phyloP scores from a whole-genome alignment of 2,797 vertebrate genomes.

The Hemibagrus guttatus region DNA sequence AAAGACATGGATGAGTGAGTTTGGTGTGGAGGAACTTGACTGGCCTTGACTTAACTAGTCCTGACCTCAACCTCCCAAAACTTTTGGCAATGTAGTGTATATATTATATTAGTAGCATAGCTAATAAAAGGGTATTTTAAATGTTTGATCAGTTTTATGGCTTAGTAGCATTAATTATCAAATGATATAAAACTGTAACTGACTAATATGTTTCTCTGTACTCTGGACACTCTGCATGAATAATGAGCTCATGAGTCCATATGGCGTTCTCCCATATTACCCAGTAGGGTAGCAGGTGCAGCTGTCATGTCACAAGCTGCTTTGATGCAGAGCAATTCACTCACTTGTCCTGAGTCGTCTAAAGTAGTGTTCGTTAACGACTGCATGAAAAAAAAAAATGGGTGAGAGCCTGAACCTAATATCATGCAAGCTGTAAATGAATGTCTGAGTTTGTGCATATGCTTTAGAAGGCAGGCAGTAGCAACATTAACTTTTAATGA shows the following conservation, averaged over 20 bases:
- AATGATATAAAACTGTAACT: background rate
- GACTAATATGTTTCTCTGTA: slow-evolving; percentile 3
- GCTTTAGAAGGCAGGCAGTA: background rate
- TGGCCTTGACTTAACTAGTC: no score
- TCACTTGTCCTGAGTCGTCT: slow-evolving; percentile 24
- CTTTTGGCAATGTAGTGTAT: no score
- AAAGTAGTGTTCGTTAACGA: slow-evolving; percentile 35
- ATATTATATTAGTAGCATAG: background rate
- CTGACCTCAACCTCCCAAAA: no score
- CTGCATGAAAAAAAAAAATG: background rate
- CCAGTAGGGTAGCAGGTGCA: slow-evolving; percentile 35
- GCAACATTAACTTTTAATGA: slow-evolving; percentile 4
- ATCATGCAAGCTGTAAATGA: background rate
- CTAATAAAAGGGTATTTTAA: background rate
- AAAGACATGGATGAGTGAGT: no score
- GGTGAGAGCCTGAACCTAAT: background rate
- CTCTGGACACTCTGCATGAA: slow-evolving; percentile 24
- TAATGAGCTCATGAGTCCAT: slow-evolving; percentile 32
- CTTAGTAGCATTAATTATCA: background rate
- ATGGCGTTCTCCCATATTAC: background rate
- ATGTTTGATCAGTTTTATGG: background rate
- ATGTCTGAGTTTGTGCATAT: background rate
- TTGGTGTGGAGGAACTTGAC: no score
- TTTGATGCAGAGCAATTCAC: slow-evolving; percentile 43
- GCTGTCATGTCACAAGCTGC: slow-evolving; percentile 52